Evolutionary conservation across 1,140 invertebrate species (phyloP).

Genomic region (Papilio polyxenes): DNA sequence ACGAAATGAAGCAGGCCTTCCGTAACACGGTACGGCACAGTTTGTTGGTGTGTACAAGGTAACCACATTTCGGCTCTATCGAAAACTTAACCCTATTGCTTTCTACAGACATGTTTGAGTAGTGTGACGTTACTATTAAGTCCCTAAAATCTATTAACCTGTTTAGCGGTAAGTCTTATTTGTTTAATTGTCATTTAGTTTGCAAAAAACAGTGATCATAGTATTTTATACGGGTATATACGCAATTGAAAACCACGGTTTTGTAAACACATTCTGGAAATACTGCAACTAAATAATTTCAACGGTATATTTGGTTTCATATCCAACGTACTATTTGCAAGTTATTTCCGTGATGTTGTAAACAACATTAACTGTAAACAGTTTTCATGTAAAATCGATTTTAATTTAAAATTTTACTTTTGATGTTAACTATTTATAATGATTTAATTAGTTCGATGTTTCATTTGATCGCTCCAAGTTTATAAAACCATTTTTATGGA

Average conservation of each 20-base stretch:
- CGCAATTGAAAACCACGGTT: too few species aligned
- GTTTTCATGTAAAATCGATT: background rate
- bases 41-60: background rate
- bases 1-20: conserved; percentile 9
- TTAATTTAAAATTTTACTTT: background rate
- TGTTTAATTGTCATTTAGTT: background rate
- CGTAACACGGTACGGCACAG: conserved; percentile 1
- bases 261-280: too few species aligned
- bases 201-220: too few species aligned
- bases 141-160: background rate
- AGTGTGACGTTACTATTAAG: background rate
- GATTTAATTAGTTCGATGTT: too few species aligned
- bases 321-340: background rate
- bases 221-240: too few species aligned
- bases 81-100: background rate
- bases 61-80: conserved; percentile 17
- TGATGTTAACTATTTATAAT: too few species aligned
- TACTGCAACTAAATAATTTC: background rate
- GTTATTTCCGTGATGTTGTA: background rate
- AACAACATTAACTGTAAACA: background rate
- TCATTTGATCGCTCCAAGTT: too few species aligned
- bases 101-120: background rate
- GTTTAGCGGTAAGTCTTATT: background rate
- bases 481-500: background rate
- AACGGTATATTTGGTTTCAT: background rate